These are phyloP conservation scores for Arctia plantaginis DNA, from an alignment of 2,888 invertebrate genomes.

Conservation along the genomic window DNA sequence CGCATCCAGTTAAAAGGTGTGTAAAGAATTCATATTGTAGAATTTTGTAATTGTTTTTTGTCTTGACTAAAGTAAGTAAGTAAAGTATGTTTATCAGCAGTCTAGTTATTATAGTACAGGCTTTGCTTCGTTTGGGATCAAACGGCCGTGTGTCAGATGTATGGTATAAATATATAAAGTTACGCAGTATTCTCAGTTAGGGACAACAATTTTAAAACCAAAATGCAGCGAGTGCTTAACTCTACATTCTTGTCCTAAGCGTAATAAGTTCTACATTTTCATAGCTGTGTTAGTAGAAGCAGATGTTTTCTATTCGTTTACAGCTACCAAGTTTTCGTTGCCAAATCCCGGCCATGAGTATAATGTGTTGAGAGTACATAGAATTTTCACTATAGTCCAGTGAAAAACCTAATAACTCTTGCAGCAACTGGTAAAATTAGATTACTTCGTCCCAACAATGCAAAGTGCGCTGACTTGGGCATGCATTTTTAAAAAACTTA, in stretches of 20 bases:
- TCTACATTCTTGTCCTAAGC: background rate
- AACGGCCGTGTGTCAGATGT: no score
- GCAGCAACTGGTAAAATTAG: conserved; percentile 25
- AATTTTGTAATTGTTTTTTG: no score
- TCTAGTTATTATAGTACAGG: no score
- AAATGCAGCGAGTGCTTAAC: background rate
- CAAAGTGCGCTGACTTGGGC: conserved; percentile 29
- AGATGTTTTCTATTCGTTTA: background rate
- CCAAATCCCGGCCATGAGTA: background rate
- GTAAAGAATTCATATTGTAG: no score
- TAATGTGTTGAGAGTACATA: background rate
- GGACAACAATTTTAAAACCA: background rate
- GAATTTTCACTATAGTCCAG: background rate
- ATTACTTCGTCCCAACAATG: conserved; percentile 16
- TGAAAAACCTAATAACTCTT: background rate
- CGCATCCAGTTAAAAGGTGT: no score
- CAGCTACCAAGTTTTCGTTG: background rate
- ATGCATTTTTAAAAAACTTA: conserved; percentile 29
- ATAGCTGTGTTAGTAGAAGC: background rate
- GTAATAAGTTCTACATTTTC: background rate
- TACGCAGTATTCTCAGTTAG: background rate
- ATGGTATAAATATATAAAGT: background rate
- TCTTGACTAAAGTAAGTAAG: no score
- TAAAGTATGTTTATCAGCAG: no score
- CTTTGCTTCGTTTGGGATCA: no score